Base-by-base conservation (phyloP, 1,140 invertebrate genomes). In the Metaphire vulgaris region DNA sequence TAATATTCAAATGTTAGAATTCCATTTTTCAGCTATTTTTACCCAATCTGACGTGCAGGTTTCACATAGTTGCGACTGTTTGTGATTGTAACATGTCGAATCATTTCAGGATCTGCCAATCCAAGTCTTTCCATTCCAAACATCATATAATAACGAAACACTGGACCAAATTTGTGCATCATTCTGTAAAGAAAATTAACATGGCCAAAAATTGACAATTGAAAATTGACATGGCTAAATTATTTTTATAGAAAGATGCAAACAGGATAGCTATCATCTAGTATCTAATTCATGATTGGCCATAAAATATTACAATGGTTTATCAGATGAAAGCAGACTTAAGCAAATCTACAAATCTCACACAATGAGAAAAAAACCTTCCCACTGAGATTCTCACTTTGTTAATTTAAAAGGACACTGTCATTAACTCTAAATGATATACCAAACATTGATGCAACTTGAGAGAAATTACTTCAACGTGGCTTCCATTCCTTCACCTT, bases 61-160 rank as follows among this genome's bases (percentile, higher is more conserved):
- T 69, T 75, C 1, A 30, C 33, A 69, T 82, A 83, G 64, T 83
- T 82, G 66, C 77, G 80, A 70, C 80, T 79, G 78, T 83, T 81
- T 2, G 81, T 81, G 68, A 82, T 79, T 14, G 78, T 33, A n/a
- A 83, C 64, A 33, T 83, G 78, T 68, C 79, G 77, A 21, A 81
- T 79, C 16, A 79, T 76, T 0, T 80, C 80, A 28, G 82, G 81
- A 74, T 83, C 82, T 26, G 81, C 81, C 16, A 81, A 78, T 2
- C 81, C 69, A 6, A 83, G 33, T 66, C 79, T 76, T n/a, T 80
- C 80, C 41, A 79, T 72, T 12, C 82, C 82, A 65, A 79, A 80
- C 68, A 81, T 73, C 33, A 69, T 79, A 77, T 83, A 83, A 72
- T 80, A 83, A 16, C 82, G 72, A 16, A 81, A 79, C 16, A 82